These are phyloP conservation scores for Python bivittatus DNA, from an alignment of 2,113 vertebrate genomes.

Conservation along the genomic window DNA sequence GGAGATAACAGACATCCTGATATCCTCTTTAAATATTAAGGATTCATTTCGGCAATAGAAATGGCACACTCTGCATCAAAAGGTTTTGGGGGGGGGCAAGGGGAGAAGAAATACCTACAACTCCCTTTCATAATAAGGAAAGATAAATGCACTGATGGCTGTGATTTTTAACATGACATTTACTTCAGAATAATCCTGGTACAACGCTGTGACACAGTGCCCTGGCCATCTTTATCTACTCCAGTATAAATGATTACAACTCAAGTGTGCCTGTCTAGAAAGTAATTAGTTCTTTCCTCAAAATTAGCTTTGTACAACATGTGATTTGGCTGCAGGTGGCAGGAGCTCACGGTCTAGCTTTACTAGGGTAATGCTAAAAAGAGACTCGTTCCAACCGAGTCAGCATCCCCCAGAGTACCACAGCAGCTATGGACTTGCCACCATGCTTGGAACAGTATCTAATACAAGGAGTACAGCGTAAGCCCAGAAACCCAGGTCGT, in stretches of 20 bases:
- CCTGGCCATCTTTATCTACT: not conserved
- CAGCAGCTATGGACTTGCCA: not conserved
- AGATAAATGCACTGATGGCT: not conserved
- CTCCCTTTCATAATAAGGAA: constrained; percentile 46
- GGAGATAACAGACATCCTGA: constrained; percentile 35
- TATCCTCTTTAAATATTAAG: constrained; percentile 38
- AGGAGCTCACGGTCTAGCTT: not conserved
- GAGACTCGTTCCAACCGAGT: not conserved
- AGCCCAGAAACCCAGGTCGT: not conserved
- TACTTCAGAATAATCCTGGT: not conserved
- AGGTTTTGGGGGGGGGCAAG: constrained; percentile 42
- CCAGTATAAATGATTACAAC: not conserved
- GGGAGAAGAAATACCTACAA: constrained; percentile 50
- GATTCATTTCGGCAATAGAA: constrained; percentile 25
- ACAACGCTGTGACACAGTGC: not conserved
- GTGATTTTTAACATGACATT: not conserved
- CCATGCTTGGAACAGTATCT: not conserved
- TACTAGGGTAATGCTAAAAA: not conserved
- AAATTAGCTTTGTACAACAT: constrained; percentile 18
- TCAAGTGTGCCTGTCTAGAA: constrained; percentile 47
- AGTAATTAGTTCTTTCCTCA: constrained; percentile 46
- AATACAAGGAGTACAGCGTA: not conserved
- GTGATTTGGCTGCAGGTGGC: constrained; percentile 31
- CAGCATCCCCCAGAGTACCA: not conserved
- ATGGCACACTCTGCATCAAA: constrained; percentile 49